Percentiles rank a stretch among this genome's conserved stretches.
phyloP scores from a whole-genome alignment of 2,113 vertebrate species.

The Megatriorchis doriae region DNA sequence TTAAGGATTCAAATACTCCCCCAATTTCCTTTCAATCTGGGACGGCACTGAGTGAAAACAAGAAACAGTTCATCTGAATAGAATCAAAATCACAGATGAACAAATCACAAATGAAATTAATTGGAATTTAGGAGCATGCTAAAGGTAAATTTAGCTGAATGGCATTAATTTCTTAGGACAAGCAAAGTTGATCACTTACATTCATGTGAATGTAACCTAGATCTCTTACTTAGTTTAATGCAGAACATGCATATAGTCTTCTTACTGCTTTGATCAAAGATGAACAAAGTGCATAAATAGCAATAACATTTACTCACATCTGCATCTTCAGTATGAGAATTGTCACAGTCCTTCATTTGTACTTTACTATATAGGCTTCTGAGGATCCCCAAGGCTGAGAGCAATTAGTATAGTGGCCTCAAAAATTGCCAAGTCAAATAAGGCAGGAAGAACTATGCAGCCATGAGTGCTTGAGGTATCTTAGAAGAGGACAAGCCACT shows the following conservation, averaged over 20 bases:
- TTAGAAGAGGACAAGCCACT: neutral
- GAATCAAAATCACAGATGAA: neutral
- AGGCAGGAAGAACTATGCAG: neutral
- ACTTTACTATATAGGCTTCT: neutral
- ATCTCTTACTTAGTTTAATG: neutral
- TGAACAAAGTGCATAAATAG: neutral
- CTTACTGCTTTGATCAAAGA: neutral
- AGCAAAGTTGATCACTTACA: neutral
- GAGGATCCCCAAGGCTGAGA: neutral
- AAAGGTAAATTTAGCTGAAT: neutral
- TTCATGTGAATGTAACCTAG: neutral
- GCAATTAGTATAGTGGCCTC: neutral
- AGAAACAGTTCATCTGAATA: neutral
- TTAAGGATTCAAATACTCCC: neutral
- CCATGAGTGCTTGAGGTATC: neutral
- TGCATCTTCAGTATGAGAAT: neutral
- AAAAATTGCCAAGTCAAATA: neutral
- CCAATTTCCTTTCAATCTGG: neutral
- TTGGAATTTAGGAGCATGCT: neutral
- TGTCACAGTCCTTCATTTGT: neutral
- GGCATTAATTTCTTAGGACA: neutral
- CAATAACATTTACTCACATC: neutral
- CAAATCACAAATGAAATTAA: neutral
- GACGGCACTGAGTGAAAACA: neutral
- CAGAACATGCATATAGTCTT: neutral